Base-by-base conservation (phyloP, 2,113 vertebrate species). In the Eretmodus cyanostictus region DNA sequence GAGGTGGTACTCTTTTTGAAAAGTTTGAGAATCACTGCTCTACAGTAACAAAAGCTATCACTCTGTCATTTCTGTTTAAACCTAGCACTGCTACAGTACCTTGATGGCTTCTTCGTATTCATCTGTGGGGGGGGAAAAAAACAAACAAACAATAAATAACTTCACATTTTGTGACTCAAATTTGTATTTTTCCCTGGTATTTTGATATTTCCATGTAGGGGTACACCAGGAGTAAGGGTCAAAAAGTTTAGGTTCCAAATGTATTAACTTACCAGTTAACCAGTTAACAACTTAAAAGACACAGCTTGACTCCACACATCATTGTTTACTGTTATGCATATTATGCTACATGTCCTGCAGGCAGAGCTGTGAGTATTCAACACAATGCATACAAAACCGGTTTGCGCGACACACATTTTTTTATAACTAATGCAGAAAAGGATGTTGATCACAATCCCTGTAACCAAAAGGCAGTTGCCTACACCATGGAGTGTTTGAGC, bases 91-190 rank as follows among this genome's bases (percentile, higher is more conserved):
- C 5, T 5, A 16, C 51, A 13, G 16, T 98, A 99, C 98, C 98
- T 99, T 99, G 84, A 99, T 96, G 89, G 98, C 98, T 96, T 99
- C 98, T 96, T 98, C 97, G 84, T 99, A 99, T 91, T 99, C 98
- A 94, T 97, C 98, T 99, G 94, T 11, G 53, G 13, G 94, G 22
- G 22, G 13, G 22, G 1, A 0, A 1, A 14, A n/a, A 40, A 53
- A 87, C 97, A 90, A 80, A 90, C 73, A 93, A 89, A 82, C 8
- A 89, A 81, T 22, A 11, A 81, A 68, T 8, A 80, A 54, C 8
- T 13, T 11, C 12, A 22, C 8, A 10, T 61, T 81, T 78, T 12
- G 16, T 5, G 24, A 29, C 1, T 47, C 24, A 49, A 78, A 78
- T 49, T 0, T 7, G 9, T 31, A 47, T 47, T 31, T 78, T 29